Base-by-base conservation (phyloP, 2,797 vertebrate species). In the Onychomys leucogaster region DNA sequence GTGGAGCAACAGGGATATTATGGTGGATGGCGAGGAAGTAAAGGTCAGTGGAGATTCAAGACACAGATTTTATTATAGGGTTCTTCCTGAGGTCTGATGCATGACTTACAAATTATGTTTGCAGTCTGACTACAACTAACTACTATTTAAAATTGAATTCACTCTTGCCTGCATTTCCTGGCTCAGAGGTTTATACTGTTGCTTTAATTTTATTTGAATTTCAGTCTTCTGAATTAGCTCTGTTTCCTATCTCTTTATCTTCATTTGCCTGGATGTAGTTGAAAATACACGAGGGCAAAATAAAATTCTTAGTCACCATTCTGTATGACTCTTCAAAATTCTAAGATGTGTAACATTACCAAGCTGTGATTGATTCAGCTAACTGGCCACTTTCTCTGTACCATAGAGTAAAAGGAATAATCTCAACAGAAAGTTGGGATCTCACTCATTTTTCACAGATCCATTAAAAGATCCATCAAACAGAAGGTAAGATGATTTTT, bases 401-500 rank as follows among this genome's bases (percentile, higher is more conserved):
- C 10, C n/a, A 13, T 13, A 41, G 67, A 88, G 41, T 94, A 96
- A 95, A 96, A 94, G 63, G 83, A 96, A 91, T 94, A 90, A 95
- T 92, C 95, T 96, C 92, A 98, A 91, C 69, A 32, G 90, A 94
- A 94, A 96, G 67, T 80, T 89, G 87, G 96, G 92, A 94, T 97
- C 73, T 29, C 77, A 75, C 4, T 94, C 23, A 10, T 96, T 89
- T 96, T 98, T 91, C 86, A 92, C 88, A 86, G 71, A 94, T 34
- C 27, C 46, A 92, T 94, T 96, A 97, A 86, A 89, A 93, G 93
- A 97, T 3, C 95, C 95, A 91, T 96, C 82, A 85, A 52, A 94
- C 7, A 96, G 92, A 97, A 97, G 92, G 90, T 98, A 97, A 97
- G 94, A 32, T 37, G 82, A 85, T 91, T 98, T 69, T 78, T 80